Evolutionary conservation across 1,140 invertebrate species (phyloP), one percentile per base, ranked within the genome.

Genomic region (Microplitis mediator): DNA sequence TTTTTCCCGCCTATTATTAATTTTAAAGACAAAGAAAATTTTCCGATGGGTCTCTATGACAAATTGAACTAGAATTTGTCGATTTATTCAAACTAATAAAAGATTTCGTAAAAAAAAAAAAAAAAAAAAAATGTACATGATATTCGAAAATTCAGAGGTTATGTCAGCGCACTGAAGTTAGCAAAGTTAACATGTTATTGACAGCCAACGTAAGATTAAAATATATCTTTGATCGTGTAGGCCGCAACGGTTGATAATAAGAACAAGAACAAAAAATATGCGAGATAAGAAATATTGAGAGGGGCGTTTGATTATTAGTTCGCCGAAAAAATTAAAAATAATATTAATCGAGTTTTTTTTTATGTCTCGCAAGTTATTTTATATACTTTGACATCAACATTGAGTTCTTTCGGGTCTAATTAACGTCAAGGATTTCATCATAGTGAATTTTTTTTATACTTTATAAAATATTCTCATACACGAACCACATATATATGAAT

Each of bases 351-450:
- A 23, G 23, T 23, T 23, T 23, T 23, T 23, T 23, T 23, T 23
- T 23, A 23, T 23, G 23, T 23, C 23, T 69, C 52, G 36, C 13
- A 23, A 39, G 36, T 23, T 61, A 14, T 51, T 71, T 32, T 51
- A 51, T 66, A 51, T 51, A 66, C 50, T 35, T 32, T 60, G n/a
- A 35, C 51, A 39, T 32, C 60, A 60, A 51, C 52, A 71, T 71
- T 71, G 23, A 71, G 61, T 64, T 34, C 69, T 71, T 71, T 71
- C 60, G 60, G 61, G 32, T 64, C 39, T 64, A 64, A 71, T 64
- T 71, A 71, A 52, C 61, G 60, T 71, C 69, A 71, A 58, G 6
- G 56, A 58, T 58, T 58, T 58, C 56, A 58, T 58, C 56, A 58
- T 31, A 58, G 13, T 39, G 13, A 23, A 1, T 23, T 23, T 23